Base-by-base conservation (phyloP, 2,797 vertebrate genomes). In the Microchirus variegatus region DNA sequence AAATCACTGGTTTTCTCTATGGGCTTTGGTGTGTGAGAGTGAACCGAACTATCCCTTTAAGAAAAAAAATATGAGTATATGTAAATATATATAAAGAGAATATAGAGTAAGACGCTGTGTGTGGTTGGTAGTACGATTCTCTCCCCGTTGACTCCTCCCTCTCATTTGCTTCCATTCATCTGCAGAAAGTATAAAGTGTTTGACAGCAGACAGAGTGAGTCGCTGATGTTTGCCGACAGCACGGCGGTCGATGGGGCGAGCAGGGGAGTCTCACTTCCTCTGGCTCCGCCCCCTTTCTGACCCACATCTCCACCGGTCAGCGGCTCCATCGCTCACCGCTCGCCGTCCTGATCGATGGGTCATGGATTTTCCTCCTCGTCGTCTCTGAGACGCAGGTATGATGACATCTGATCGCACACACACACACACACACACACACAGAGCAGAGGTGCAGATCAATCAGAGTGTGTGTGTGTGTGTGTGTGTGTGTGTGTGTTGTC, bases 321-420 rank as follows among this genome's bases (percentile, higher is more conserved):
- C 68, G 81, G 85, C 73, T 89, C 73, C 81, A 89, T 91, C 90
- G 72, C 70, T 92, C 88, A 87, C 1, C 12, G 2, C 76, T 81
- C 75, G 38, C 71, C 41, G 61, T 35, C 51, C 67, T 16, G 57
- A 80, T 92, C 89, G 56, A 91, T 91, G 5, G 5, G n/a, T n/a
- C 22, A 89, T 88, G 63, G 90, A 92, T 91, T 80, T 41, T 6
- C n/a, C n/a, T n/a, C n/a, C 37, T 83, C 18, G 64, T 67, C 50
- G 59, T 67, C 12, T 42, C 67, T 75, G 45, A 81, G 74, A 79
- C 75, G 16, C 70, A 63, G 77, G 78, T 78, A 78, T 80, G 85
- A 83, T 85, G 86, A 87, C 83, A 84, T 89, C 84, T 84, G 80
- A 80, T 63, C 70, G 71, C 67, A 81, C 60, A 67, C 54, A 60